A percentile compares a stretch with the other conserved stretches of the same genome.
Evolutionary conservation across 2,113 vertebrate species (phyloP).

Genomic region (Cavia porcellus): DNA sequence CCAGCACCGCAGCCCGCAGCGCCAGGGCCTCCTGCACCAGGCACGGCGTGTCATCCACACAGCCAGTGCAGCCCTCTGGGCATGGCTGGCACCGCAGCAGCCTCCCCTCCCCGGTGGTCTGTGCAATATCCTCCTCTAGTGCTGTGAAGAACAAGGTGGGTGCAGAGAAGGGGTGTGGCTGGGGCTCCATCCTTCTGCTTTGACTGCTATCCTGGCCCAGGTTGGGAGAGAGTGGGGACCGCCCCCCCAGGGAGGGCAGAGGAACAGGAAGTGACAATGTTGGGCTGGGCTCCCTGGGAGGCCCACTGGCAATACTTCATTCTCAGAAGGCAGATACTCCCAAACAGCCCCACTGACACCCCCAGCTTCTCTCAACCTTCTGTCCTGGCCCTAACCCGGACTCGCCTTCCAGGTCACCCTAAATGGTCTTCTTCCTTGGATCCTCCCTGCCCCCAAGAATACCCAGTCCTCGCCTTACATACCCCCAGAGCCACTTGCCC

Average conservation of each 20-base stretch:
- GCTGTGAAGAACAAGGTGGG: constrained; percentile 63
- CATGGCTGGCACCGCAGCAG: constrained; percentile 92
- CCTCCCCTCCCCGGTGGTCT: constrained; percentile 60
- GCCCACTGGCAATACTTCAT: not conserved
- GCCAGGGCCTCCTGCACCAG: constrained; percentile 91
- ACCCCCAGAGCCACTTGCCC: constrained; percentile 72
- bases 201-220: not conserved
- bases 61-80: constrained; percentile 91
- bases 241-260: not conserved
- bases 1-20: constrained; percentile 89
- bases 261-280: not conserved
- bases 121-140: constrained; percentile 68
- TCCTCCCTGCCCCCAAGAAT: constrained; percentile 48
- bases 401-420: not conserved
- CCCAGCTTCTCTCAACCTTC: not conserved
- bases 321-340: constrained; percentile 6
- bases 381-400: not conserved
- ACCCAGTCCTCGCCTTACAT: constrained; percentile 31
- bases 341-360: not conserved
- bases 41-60: constrained; percentile 92
- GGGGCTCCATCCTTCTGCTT: not conserved
- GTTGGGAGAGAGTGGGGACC: not conserved
- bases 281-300: not conserved
- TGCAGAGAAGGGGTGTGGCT: not conserved
- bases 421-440: not conserved